Percentiles rank a stretch among this genome's conserved stretches.
These are phyloP conservation scores for Coleophora flavipennella DNA, from an alignment of 2,888 invertebrate species.

Conservation along the genomic window DNA sequence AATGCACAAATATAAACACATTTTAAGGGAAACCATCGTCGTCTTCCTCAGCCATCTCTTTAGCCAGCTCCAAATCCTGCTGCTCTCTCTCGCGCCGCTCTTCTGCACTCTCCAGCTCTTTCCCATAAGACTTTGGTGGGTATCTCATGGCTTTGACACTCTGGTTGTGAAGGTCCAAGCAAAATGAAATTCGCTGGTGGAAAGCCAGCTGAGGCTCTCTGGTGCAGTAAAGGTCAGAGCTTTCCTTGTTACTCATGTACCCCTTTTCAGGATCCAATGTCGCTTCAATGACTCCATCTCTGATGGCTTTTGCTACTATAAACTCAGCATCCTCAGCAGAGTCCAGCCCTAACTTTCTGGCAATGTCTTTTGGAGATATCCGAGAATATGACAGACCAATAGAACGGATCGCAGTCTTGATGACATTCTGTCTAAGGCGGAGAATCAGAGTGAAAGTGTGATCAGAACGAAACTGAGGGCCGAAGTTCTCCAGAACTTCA, in stretches of 20 bases:
- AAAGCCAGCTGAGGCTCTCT: constrained; percentile 96
- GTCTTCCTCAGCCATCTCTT: constrained; percentile 99
- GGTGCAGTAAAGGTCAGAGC: constrained; percentile 96
- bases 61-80: constrained; percentile 98
- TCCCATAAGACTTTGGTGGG: constrained; percentile 98
- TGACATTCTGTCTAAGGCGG: constrained; percentile 97
- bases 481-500: constrained; percentile 92
- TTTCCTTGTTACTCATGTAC: constrained; percentile 98
- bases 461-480: constrained; percentile 92
- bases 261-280: constrained; percentile 95
- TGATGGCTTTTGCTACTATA: constrained; percentile 97
- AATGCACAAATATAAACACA: background rate
- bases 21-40: constrained; percentile 86
- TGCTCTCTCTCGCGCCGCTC: constrained; percentile 96
- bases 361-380: constrained; percentile 96
- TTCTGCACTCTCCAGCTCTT: constrained; percentile 97
- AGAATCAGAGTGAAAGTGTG: constrained; percentile 97
- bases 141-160: constrained; percentile 99
- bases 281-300: constrained; percentile 99
- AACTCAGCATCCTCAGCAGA: constrained; percentile 99
- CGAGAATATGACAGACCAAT: constrained; percentile 97
- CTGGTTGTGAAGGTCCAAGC: constrained; percentile 97
- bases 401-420: constrained; percentile 97
- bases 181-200: constrained; percentile 97
- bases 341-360: constrained; percentile 92